Percentiles rank a stretch among this genome's conserved stretches.
Evolutionary conservation across 2,888 invertebrate genomes (phyloP).

Genomic region (Platyscelio sp.): DNA sequence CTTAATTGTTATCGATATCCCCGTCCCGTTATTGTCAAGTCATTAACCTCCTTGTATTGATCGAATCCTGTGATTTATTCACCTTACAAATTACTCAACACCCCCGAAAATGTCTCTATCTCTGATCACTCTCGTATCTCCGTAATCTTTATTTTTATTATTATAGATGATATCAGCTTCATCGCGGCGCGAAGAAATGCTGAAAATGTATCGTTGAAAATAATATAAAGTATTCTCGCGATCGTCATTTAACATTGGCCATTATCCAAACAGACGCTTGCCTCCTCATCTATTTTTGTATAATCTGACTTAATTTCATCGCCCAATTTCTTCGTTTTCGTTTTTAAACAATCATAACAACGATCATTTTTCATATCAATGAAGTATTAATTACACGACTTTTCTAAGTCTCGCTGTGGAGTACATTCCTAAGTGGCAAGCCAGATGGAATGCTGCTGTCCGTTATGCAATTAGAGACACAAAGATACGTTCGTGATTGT

Average conservation of each 20-base stretch:
- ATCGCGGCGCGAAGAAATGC: constrained; percentile 19
- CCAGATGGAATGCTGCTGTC: constrained; percentile 48
- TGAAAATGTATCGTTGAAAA: constrained; percentile 46
- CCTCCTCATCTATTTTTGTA: constrained; percentile 80
- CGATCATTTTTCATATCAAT: too few relatives aligned
- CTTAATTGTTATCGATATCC: too few relatives aligned
- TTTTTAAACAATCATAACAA: too few relatives aligned
- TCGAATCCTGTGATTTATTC: too few relatives aligned
- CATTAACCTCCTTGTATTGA: too few relatives aligned
- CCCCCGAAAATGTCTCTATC: too few relatives aligned
- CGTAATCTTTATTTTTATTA: neutral
- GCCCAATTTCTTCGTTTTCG: too few relatives aligned
- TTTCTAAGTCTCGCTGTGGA: neutral
- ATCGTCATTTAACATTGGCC: constrained; percentile 69
- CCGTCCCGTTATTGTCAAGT: too few relatives aligned
- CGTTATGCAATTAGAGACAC: constrained; percentile 57
- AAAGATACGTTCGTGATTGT: constrained; percentile 29
- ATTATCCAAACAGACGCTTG: constrained; percentile 73
- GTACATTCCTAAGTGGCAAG: constrained; percentile 28
- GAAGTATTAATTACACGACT: constrained; percentile 21
- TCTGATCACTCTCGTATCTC: too few relatives aligned
- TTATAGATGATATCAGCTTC: neutral
- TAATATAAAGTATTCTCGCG: constrained; percentile 44
- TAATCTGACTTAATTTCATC: too few relatives aligned
- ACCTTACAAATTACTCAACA: too few relatives aligned